A percentile compares a stretch with the other conserved stretches of the same genome.
These are phyloP conservation scores for Euura lappo DNA, from an alignment of 1,140 invertebrate genomes.

Conservation along the genomic window DNA sequence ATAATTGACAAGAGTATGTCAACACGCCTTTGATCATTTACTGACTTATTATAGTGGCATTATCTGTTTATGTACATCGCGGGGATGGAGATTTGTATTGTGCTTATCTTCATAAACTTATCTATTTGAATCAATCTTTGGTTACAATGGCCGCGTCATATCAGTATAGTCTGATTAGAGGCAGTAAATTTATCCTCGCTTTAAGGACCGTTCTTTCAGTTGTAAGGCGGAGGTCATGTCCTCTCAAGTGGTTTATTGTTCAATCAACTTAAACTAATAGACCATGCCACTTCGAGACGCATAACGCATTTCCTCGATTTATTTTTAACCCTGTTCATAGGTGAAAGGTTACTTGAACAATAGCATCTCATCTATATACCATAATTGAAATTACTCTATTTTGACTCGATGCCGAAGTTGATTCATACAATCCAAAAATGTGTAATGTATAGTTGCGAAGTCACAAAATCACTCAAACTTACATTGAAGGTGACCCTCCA, in stretches of 20 bases:
- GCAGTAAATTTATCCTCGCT: neutral
- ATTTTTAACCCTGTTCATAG: neutral
- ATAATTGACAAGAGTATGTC: neutral
- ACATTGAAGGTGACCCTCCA: no score
- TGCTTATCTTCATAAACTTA: neutral
- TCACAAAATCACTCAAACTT: no score
- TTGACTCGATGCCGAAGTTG: no score
- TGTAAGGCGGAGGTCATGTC: constrained; percentile 5
- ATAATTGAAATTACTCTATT: no score
- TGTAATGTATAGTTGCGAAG: no score
- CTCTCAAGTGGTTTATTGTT: constrained; percentile 3
- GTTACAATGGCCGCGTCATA: neutral
- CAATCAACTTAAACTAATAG: neutral
- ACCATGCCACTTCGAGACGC: neutral
- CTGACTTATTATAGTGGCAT: neutral
- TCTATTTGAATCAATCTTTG: neutral
- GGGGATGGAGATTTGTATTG: neutral
- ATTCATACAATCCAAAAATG: no score
- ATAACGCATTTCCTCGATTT: neutral
- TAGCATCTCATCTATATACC: no score
- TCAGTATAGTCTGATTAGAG: neutral
- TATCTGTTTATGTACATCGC: no score
- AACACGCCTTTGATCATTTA: neutral
- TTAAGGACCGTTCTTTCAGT: neutral
- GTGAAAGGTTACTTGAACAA: no score